phyloP scores from a whole-genome alignment of 2,797 vertebrate species.

The Myripristis murdjan region DNA sequence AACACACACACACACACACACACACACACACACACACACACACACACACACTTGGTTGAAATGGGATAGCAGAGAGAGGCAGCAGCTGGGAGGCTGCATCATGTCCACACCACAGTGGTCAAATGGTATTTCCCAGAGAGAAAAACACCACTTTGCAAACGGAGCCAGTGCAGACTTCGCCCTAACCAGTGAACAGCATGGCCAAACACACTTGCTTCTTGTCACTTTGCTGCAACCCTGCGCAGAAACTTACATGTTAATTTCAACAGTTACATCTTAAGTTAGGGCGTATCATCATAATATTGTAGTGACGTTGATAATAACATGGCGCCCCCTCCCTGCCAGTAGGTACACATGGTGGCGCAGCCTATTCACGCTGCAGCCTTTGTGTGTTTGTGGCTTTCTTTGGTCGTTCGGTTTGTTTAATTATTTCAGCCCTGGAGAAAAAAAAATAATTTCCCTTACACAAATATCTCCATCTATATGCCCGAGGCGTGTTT shows the following conservation, averaged over 20 bases:
- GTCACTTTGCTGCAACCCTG: constrained; percentile 22
- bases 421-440: constrained; percentile 42
- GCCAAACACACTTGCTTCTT: constrained; percentile 46
- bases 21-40: constrained; percentile 18
- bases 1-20: constrained; percentile 4
- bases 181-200: constrained; percentile 37
- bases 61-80: constrained; percentile 53
- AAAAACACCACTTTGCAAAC: constrained; percentile 76
- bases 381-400: constrained; percentile 48
- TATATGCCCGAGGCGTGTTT: constrained; percentile 60
- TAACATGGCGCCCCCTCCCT: constrained; percentile 83
- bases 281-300: constrained; percentile 16
- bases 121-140: constrained; percentile 70
- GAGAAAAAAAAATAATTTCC: constrained; percentile 30
- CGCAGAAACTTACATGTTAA: constrained; percentile 17
- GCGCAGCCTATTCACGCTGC: constrained; percentile 7
- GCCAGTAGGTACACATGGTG: constrained; percentile 49
- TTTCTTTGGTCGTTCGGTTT: constrained; percentile 44
- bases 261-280: constrained; percentile 21
- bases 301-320: constrained; percentile 45
- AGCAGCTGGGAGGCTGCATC: constrained; percentile 79
- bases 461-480: constrained; percentile 45
- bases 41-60: constrained; percentile 35
- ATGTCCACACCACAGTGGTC: constrained; percentile 61
- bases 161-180: constrained; percentile 61